Evolutionary conservation across 2,888 invertebrate species (phyloP).

Genomic region (Drosophila nigritarsus): DNA sequence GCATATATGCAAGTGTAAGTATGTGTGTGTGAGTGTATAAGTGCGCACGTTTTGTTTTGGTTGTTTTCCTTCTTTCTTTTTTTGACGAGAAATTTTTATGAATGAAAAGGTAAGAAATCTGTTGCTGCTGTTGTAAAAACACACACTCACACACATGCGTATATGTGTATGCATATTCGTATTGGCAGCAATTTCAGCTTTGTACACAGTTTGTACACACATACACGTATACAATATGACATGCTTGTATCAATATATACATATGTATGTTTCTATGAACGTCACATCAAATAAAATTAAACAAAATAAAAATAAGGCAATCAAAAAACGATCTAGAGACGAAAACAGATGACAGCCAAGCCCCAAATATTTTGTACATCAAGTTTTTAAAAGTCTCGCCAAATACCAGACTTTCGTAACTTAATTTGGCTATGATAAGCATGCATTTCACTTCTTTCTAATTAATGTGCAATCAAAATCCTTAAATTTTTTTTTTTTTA

Average conservation of each 20-base stretch:
- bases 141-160: background rate
- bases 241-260: slow-evolving; percentile 24
- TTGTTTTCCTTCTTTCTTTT: slow-evolving; percentile 27
- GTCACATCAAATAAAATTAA: background rate
- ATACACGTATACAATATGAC: slow-evolving; percentile 20
- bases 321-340: background rate
- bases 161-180: slow-evolving; percentile 26
- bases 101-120: slow-evolving; percentile 71
- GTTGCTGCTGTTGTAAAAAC: slow-evolving; percentile 34
- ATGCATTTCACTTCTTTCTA: background rate
- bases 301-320: background rate
- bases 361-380: background rate
- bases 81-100: slow-evolving; percentile 63
- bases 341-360: background rate
- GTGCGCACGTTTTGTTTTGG: slow-evolving; percentile 34
- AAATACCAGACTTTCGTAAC: background rate
- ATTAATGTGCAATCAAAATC: background rate
- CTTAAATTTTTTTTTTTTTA: background rate
- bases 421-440: background rate
- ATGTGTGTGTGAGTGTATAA: background rate
- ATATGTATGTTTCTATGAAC: background rate
- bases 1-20: slow-evolving; percentile 1
- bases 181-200: slow-evolving; percentile 24
- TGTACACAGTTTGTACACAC: background rate
- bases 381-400: background rate